A percentile compares a stretch with the other conserved stretches of the same genome.
phyloP scores from a whole-genome alignment of 2,113 vertebrate species.

The Heterotis niloticus region DNA sequence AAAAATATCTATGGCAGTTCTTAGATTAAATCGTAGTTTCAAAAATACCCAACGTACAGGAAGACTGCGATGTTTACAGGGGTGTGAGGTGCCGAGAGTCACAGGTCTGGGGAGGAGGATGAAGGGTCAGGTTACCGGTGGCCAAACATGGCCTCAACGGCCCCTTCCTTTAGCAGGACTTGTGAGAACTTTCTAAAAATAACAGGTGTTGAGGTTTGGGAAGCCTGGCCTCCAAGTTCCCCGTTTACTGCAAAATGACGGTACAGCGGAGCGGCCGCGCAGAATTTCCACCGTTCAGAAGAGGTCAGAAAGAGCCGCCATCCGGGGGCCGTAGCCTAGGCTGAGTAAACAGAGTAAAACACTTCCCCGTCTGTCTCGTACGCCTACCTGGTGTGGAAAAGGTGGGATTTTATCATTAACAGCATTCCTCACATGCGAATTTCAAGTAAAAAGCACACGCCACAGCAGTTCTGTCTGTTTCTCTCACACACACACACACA shows the following conservation, averaged over 20 bases:
- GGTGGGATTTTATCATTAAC: too few species aligned
- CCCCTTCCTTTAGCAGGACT: neutral
- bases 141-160: neutral
- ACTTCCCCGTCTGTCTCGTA: neutral
- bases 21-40: neutral
- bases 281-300: neutral
- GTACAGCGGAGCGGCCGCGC: neutral
- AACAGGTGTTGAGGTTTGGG: neutral
- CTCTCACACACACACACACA: too few species aligned
- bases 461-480: too few species aligned
- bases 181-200: constrained; percentile 20
- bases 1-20: neutral
- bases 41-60: neutral
- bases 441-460: too few species aligned
- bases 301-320: neutral
- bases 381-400: too few species aligned
- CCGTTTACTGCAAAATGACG: neutral
- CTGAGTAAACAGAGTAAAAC: too few species aligned
- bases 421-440: too few species aligned
- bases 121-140: neutral
- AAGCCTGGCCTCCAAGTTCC: neutral
- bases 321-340: neutral
- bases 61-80: neutral
- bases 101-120: neutral
- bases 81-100: too few species aligned